Base-by-base conservation (phyloP, 2,797 vertebrate species). In the Pangasius mekongensis region DNA sequence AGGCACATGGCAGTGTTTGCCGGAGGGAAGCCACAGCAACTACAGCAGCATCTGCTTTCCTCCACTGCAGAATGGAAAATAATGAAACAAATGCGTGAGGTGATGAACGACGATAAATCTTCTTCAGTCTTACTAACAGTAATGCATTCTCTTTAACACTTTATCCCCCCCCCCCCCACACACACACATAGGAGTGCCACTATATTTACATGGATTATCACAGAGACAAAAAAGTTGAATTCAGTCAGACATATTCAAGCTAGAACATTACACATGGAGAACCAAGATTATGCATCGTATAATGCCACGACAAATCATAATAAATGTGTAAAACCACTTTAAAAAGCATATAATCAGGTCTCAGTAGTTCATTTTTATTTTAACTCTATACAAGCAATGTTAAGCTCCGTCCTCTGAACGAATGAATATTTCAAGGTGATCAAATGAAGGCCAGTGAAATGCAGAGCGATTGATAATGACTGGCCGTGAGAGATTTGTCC, bases 391-490 rank as follows among this genome's bases (percentile, higher is more conserved):
- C 24, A 67, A 73, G 69, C 52, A 22, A 85, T 69, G 52, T 74
- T 49, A 66, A 67, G 60, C 83, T 85, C 56, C 52, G 27, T 86
- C 84, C 77, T 84, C 85, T 56, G 60, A 87, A 60, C 1, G 36
- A 73, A 87, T 86, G 58, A 85, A 74, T 87, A 64, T 43, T 84
- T 87, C 52, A 84, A 36, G n/a, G 71, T 87, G 84, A 87, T 84
- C 76, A 89, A 88, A 91, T 83, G 87, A 89, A 89, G 87, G 80
- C 83, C 81, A 82, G 77, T 84, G 54, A 86, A 66, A 88, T 76
- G 83, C 77, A 76, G 83, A 88, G 88, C 64, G 82, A 87, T 83
- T 83, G 85, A 89, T 87, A 80, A 80, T 67, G 77, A 87, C 82
- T 86, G 77, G 81, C 54, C 83, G 78, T 58, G 67, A 89, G 86